Percentiles rank a stretch among this genome's conserved stretches.
These are phyloP conservation scores for Drosophila atripex DNA, from an alignment of 2,888 invertebrate species.

Conservation along the genomic window DNA sequence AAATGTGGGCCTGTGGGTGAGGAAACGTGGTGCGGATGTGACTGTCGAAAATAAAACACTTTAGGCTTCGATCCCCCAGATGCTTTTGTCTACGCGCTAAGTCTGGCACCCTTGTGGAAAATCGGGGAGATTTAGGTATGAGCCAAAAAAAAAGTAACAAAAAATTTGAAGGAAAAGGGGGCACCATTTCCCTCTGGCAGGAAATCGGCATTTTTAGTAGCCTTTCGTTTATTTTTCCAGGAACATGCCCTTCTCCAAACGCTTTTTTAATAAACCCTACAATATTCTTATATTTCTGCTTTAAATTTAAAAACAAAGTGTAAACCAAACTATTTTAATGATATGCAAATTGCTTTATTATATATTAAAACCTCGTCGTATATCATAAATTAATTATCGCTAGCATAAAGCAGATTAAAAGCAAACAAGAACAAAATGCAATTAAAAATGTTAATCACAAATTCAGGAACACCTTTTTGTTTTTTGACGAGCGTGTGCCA, in stretches of 20 bases:
- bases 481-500: background rate
- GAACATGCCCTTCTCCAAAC: background rate
- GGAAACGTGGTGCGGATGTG: slow-evolving; percentile 67
- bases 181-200: slow-evolving; percentile 3
- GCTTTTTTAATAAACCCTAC: background rate
- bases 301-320: background rate
- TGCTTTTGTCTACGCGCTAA: slow-evolving; percentile 71
- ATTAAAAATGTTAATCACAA: slow-evolving; percentile 19
- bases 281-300: too few species aligned
- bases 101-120: slow-evolving; percentile 44
- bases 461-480: slow-evolving; percentile 7
- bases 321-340: background rate
- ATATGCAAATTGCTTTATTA: slow-evolving; percentile 11
- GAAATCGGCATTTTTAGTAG: slow-evolving; percentile 21
- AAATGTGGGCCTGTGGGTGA: background rate
- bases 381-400: slow-evolving; percentile 24
- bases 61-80: slow-evolving; percentile 67
- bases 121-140: background rate
- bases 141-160: slow-evolving; percentile 3
- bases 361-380: background rate
- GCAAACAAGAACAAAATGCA: slow-evolving; percentile 25
- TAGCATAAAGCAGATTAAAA: slow-evolving; percentile 14
- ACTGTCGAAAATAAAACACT: slow-evolving; percentile 70
- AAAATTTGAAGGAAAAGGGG: slow-evolving; percentile 3
- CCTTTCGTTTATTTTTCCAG: slow-evolving; percentile 18